Evolutionary conservation across 2,797 vertebrate genomes (phyloP).

Genomic region (Prionace glauca): DNA sequence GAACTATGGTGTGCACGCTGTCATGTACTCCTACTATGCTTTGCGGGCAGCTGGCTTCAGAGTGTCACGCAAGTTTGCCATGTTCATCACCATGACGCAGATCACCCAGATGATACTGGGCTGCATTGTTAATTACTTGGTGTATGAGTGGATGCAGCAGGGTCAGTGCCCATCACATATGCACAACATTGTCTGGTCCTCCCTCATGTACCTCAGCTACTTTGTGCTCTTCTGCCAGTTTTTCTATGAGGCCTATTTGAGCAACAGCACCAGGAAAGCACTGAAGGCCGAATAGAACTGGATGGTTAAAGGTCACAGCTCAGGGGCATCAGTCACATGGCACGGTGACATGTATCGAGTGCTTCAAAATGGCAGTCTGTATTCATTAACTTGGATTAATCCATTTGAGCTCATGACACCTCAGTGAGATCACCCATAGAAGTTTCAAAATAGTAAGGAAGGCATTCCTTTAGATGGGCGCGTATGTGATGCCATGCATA

Average conservation of each 20-base stretch:
- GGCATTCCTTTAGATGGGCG: not conserved
- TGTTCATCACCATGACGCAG: slow-evolving; percentile 97
- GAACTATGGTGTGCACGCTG: slow-evolving; percentile 96
- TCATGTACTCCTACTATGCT: slow-evolving; percentile 98
- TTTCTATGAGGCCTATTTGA: slow-evolving; percentile 89
- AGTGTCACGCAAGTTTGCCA: slow-evolving; percentile 91
- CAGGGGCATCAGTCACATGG: slow-evolving; percentile 66
- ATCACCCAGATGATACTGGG: slow-evolving; percentile 97
- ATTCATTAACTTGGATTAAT: slow-evolving; percentile 57
- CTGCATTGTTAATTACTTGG: slow-evolving; percentile 93
- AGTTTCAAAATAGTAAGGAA: not conserved
- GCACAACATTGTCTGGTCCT: slow-evolving; percentile 97
- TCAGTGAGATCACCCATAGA: slow-evolving; percentile 40
- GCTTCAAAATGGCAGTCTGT: slow-evolving; percentile 61
- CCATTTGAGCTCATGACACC: slow-evolving; percentile 66
- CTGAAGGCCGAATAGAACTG: slow-evolving; percentile 66
- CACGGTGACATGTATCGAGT: slow-evolving; percentile 66
- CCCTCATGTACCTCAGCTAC: slow-evolving; percentile 99
- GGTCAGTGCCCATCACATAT: slow-evolving; percentile 91
- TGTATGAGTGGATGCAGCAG: slow-evolving; percentile 96
- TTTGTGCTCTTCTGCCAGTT: slow-evolving; percentile 98
- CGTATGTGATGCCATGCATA: not conserved
- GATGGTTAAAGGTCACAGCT: slow-evolving; percentile 61
- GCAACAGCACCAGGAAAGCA: slow-evolving; percentile 68
- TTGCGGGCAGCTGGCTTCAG: slow-evolving; percentile 86